phyloP scores from a whole-genome alignment of 2,888 invertebrate genomes.

The Pterostichus niger region DNA sequence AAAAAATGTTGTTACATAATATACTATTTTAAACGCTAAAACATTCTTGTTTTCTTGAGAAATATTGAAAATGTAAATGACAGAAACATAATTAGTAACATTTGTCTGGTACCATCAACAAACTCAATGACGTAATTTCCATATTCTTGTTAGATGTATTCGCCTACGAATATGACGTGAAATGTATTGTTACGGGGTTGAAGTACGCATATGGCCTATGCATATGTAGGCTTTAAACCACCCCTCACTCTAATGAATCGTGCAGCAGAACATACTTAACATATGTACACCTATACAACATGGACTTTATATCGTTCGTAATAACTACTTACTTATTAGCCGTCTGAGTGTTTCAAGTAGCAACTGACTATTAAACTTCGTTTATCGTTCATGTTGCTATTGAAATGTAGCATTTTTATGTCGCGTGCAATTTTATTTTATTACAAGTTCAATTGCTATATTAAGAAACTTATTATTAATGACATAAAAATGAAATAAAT shows the following conservation, averaged over 20 bases:
- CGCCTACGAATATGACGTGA: no score
- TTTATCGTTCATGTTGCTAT: background rate
- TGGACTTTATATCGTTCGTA: constrained; percentile 10
- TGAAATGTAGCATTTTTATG: background rate
- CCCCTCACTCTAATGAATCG: constrained; percentile 21
- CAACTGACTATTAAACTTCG: constrained; percentile 1
- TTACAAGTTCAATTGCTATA: background rate
- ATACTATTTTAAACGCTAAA: no score
- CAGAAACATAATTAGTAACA: no score
- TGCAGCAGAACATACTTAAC: constrained; percentile 28
- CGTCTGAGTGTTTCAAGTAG: background rate
- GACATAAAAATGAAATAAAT: background rate
- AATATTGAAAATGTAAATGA: no score
- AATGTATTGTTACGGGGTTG: background rate
- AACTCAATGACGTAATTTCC: no score
- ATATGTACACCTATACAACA: constrained; percentile 19
- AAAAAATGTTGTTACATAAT: no score
- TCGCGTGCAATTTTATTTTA: constrained; percentile 1
- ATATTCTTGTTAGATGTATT: no score
- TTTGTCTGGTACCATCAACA: no score
- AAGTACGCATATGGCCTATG: constrained; percentile 39
- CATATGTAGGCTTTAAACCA: constrained; percentile 1
- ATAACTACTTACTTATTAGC: constrained; percentile 4
- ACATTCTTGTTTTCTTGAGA: no score
- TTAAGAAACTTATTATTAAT: background rate